phyloP scores from a whole-genome alignment of 2,797 vertebrate genomes.

The Leptodactylus fallax region DNA sequence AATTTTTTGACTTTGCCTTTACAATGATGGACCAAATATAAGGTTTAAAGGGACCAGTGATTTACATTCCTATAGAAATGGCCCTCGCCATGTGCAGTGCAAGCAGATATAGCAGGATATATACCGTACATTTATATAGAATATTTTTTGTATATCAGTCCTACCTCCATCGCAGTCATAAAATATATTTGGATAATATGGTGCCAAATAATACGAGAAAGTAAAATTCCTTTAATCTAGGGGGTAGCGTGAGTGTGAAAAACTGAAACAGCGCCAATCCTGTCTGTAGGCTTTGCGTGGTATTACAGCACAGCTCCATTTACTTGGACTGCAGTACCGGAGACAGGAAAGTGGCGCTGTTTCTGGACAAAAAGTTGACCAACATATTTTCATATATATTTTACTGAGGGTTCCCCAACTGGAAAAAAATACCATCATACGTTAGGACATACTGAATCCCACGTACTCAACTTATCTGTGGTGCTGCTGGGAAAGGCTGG shows the following conservation, averaged over 20 bases:
- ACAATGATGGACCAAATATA: slow-evolving; percentile 68
- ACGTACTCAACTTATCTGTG: neutral
- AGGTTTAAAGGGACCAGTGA: slow-evolving; percentile 56
- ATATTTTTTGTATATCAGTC: slow-evolving; percentile 43
- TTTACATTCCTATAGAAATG: neutral
- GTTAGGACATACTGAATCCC: too few relatives aligned
- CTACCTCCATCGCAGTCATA: neutral
- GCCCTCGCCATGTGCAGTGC: slow-evolving; percentile 50
- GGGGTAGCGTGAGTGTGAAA: neutral
- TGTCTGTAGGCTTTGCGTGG: neutral
- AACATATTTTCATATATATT: neutral
- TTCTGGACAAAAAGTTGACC: neutral
- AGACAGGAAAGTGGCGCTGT: neutral
- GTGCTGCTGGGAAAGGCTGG: slow-evolving; percentile 10
- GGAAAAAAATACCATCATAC: too few relatives aligned
- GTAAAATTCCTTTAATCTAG: neutral
- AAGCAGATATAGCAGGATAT: slow-evolving; percentile 59
- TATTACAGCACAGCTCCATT: neutral
- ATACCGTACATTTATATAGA: neutral
- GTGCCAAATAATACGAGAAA: neutral
- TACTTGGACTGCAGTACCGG: neutral
- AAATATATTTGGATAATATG: neutral
- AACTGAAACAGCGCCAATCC: neutral
- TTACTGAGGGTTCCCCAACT: neutral
- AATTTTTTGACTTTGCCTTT: slow-evolving; percentile 65